Percentiles rank a stretch among this genome's conserved stretches.
These are phyloP conservation scores for Pinctada fucata DNA, from an alignment of 2,888 invertebrate genomes.

Conservation along the genomic window DNA sequence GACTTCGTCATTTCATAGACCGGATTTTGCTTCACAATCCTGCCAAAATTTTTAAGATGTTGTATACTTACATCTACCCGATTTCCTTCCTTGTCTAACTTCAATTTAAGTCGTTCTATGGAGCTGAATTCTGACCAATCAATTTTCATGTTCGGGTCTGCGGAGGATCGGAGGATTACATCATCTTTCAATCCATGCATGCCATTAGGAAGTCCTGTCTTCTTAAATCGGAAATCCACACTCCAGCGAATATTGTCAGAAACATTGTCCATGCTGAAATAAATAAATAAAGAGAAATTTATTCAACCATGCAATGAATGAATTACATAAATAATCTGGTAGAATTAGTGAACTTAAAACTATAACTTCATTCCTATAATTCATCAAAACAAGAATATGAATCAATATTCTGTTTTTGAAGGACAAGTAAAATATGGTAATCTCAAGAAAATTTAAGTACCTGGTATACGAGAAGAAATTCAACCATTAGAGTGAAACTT, in stretches of 20 bases:
- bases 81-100: slow-evolving; percentile 25
- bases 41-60: not conserved
- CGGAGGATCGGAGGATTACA: slow-evolving; percentile 33
- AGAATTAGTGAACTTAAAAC: no score
- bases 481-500: no score
- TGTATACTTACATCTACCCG: slow-evolving; percentile 29
- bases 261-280: slow-evolving; percentile 35
- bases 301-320: no score
- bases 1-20: not conserved
- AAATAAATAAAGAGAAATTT: not conserved
- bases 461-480: no score
- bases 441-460: no score
- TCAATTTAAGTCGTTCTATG: slow-evolving; percentile 30
- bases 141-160: slow-evolving; percentile 33
- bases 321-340: no score
- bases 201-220: slow-evolving; percentile 37
- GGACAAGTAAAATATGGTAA: no score
- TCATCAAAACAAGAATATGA: no score
- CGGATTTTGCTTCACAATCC: not conserved
- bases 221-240: slow-evolving; percentile 39
- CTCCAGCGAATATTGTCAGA: slow-evolving; percentile 38
- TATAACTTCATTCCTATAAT: no score
- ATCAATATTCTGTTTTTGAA: no score
- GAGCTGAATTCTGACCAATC: slow-evolving; percentile 39
- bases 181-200: slow-evolving; percentile 41